phyloP scores from a whole-genome alignment of 2,888 invertebrate genomes.

The Lasioglossum calceatum region DNA sequence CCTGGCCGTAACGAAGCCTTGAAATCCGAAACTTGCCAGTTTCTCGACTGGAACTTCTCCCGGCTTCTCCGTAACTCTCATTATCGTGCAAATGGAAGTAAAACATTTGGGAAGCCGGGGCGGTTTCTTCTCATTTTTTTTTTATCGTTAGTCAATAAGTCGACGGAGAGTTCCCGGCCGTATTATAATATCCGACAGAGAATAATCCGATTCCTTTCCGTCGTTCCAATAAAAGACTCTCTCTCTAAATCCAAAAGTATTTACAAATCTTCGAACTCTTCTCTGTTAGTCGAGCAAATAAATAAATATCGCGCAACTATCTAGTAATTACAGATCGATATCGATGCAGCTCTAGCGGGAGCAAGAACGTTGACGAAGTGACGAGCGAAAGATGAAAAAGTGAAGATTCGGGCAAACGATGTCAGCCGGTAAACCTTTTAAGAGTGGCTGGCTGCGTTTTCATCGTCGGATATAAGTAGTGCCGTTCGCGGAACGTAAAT shows the following conservation, averaged over 20 bases:
- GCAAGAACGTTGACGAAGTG: neutral
- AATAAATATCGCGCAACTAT: too few species aligned
- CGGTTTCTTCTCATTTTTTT: neutral
- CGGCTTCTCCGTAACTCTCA: conserved; percentile 62
- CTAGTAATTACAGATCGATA: neutral
- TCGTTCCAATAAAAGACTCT: neutral
- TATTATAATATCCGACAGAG: neutral
- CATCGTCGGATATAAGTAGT: neutral
- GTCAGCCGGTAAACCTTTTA: neutral
- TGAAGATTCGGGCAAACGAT: neutral
- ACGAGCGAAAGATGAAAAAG: neutral
- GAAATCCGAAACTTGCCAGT: conserved; percentile 71
- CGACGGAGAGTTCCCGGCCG: conserved; percentile 14
- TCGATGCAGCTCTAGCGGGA: neutral
- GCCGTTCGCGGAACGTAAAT: neutral
- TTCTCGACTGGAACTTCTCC: conserved; percentile 67
- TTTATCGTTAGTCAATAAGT: conserved; percentile 44
- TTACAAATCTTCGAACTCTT: neutral
- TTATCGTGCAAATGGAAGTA: conserved; percentile 69
- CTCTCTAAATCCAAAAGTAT: neutral
- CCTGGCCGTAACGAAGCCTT: conserved; percentile 67
- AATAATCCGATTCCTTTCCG: neutral
- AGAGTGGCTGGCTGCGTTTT: neutral
- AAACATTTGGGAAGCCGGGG: conserved; percentile 53
- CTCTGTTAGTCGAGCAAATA: too few species aligned